Base-by-base conservation (phyloP, 2,113 vertebrate genomes). In the Hemichromis elongatus region DNA sequence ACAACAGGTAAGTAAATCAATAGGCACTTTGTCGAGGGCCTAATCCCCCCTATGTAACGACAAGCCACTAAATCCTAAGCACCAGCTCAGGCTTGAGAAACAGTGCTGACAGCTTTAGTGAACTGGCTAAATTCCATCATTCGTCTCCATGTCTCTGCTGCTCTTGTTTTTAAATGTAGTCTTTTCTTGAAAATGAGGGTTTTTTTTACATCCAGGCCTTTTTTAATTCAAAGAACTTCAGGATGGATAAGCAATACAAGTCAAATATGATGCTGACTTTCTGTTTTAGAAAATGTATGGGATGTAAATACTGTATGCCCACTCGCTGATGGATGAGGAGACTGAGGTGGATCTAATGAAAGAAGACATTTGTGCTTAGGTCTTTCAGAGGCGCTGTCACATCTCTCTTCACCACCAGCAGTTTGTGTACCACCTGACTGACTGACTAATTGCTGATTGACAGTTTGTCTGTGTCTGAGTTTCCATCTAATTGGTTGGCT, bases 351-450 rank as follows among this genome's bases (percentile, higher is more conserved):
- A 61, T 45, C 40, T 75, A 87, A 73, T 86, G 83, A 88, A 90
- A 92, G 88, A 88, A 88, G 93, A 93, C 92, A 90, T 92, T 92
- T 91, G 92, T 96, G 90, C 57, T 88, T 83, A 54, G 80, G 33
- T 21, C 59, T 66, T 66, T 66, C 59, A 21, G 59, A 66, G 59
- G 59, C 33, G 11, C 59, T 37, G 59, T 66, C 54, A 70, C 83
- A 90, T 94, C 91, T 92, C 88, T 86, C 54, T 91, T 94, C 91
- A 93, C 87, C 94, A 83, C 57, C 93, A 93, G 93, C 73, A 52
- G 50, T 11, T 16, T 63, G 79, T 56, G 70, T 7, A 35, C 56
- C 24, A 73, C 63, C 50, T 73, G 80, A 85, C 81, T 52, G 28
- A 68, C 77, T 79, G 54, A 82, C 79, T 90, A 86, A 81, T 84